Evolutionary conservation across 2,797 vertebrate genomes (phyloP), one percentile per base, ranked within the genome.

Genomic region (Australoheros facetus): DNA sequence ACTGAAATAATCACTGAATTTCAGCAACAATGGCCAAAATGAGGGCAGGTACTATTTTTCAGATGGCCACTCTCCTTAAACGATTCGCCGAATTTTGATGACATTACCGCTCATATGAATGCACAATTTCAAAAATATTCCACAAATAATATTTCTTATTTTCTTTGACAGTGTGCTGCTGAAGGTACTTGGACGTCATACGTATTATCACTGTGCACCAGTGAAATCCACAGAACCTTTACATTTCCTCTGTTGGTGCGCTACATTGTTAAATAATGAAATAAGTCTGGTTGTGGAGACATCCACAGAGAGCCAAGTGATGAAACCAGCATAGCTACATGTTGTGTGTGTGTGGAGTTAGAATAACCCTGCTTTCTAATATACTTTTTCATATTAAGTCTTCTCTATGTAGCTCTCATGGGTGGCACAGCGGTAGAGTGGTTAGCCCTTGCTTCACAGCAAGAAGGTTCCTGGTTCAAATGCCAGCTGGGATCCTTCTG

Each of bases 1-100:
- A 60, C 21, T 21, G 21, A 11, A 60, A 13, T 0, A 37, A 21
- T 37, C 32, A 21, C 14, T 1, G 32, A 4, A 14, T 60, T 0
- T 60, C 32, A 21, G 10, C 37, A 39, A 39, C 9, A 39, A 12
- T 39, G 9, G 37, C 37, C 37, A 2, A 12, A 39, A 11, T 4
- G 3, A 37, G 1, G 58, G n/a, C 12, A 21, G 12, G 34, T 14
- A 19, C 34, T 39, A 23, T 39, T 62, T 39, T 60, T 62, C 12
- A n/a, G n/a, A 62, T 34, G 3, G 59, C 34, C 34, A 37, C 1
- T 62, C 34, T 39, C 39, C 2, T 3, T 11, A 39, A 34, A 34
- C 32, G 1, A 7, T 59, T 21, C 0, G 12, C 11, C 6, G 5
- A 21, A 60, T 32, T 37, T 60, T 60, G 58, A 5, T 60, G 58